Evolutionary conservation across 2,888 invertebrate species (phyloP).

Genomic region (Agrotis puta): DNA sequence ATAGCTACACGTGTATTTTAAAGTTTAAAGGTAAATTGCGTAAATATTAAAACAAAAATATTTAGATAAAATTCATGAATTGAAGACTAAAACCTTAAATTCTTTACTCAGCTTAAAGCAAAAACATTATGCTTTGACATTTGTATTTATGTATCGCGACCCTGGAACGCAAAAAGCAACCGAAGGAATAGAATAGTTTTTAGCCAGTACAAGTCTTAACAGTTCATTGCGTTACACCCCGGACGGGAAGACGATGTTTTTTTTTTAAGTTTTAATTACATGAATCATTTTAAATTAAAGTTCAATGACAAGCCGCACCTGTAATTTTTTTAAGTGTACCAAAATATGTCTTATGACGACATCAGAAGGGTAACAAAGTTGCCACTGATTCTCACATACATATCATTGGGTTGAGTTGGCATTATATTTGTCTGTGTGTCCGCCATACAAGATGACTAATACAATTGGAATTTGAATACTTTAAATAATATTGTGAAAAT

Average conservation of each 20-base stretch:
- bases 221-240: no score
- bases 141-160: no score
- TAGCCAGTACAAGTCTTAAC: no score
- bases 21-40: conserved; percentile 1
- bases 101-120: neutral
- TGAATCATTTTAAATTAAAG: conserved; percentile 10
- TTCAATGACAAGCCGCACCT: neutral
- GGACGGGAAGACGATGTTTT: no score
- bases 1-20: conserved; percentile 1
- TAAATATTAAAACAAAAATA: neutral
- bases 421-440: conserved; percentile 1
- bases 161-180: no score
- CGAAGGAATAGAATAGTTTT: no score
- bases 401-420: neutral
- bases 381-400: neutral
- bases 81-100: neutral
- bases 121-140: neutral
- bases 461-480: conserved; percentile 9
- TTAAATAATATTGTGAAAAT: conserved; percentile 28
- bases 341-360: neutral
- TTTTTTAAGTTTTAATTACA: no score
- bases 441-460: conserved; percentile 34
- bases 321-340: neutral
- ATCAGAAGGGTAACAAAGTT: neutral
- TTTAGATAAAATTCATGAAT: neutral